Percentiles rank a stretch among this genome's conserved stretches.
Conservation (phyloP, 2,888 invertebrate species). For the Tetropium fuscum region DNA sequence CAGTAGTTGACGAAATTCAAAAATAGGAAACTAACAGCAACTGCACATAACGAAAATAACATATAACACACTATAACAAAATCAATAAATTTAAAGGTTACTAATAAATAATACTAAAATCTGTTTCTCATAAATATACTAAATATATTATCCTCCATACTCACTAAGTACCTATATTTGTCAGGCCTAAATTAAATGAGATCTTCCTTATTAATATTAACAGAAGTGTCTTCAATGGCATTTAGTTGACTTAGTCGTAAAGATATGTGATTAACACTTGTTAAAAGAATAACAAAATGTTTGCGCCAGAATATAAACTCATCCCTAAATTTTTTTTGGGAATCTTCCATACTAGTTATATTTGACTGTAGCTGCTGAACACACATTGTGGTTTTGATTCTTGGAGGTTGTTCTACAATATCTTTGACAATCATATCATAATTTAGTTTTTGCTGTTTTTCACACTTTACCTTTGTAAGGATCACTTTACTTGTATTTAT, state of each 20-base stretch:
- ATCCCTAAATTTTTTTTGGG: slow-evolving; percentile 21
- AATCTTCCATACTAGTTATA: slow-evolving; percentile 16
- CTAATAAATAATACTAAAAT: too few relatives aligned
- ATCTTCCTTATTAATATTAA: neutral
- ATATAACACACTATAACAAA: too few relatives aligned
- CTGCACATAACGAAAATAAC: too few relatives aligned
- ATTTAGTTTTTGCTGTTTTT: slow-evolving; percentile 89
- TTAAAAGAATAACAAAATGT: slow-evolving; percentile 29
- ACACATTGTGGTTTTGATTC: slow-evolving; percentile 78
- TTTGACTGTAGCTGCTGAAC: slow-evolving; percentile 25
- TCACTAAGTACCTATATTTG: neutral
- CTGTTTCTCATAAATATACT: too few relatives aligned
- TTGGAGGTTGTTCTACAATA: slow-evolving; percentile 89
- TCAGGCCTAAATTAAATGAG: neutral
- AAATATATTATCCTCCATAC: too few relatives aligned
- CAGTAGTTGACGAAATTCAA: too few relatives aligned
- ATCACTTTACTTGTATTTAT: slow-evolving; percentile 87
- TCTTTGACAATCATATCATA: slow-evolving; percentile 93
- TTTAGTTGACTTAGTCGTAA: neutral
- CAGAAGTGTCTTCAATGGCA: neutral
- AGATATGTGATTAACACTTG: slow-evolving; percentile 30
- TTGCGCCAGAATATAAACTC: slow-evolving; percentile 32
- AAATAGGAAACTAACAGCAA: too few relatives aligned
- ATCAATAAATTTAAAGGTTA: too few relatives aligned
- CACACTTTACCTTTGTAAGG: slow-evolving; percentile 83